Evolutionary conservation across 2,888 invertebrate genomes (phyloP), one percentile per base, ranked within the genome.

Genomic region (Acronicta psi): DNA sequence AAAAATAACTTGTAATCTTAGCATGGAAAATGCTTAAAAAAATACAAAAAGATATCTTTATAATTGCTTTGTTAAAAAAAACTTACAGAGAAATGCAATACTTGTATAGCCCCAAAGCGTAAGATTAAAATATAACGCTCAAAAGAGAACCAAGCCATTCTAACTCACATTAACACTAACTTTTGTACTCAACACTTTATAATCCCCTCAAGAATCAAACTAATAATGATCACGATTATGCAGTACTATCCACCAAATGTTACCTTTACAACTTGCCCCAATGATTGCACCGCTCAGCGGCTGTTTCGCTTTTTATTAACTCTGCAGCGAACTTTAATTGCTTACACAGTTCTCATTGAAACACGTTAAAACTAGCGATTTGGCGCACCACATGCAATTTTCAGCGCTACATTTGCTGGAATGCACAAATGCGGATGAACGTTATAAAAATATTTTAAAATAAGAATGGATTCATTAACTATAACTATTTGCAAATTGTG

Each of bases 321-420:
- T 62, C 50, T 44, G 49, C 58, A 72, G 55, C 61, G 17, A 72
- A 69, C 67, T 72, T 69, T 73, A 76, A 77, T 72, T 70, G 59
- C 67, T 65, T 56, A 61, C 56, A 61, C 40, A 67, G 73, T 57
- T 59, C 57, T 64, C 47, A 47, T 62, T 56, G 72, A 20, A 69
- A 59, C 59, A 61, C 61, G 60, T 64, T 64, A 69, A 70, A 75
- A 64, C 47, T 54, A 63, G 65, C 67, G 73, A 76, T 75, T 77
- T 76, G 76, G 76, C 75, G 76, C 69, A 53, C 53, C 49, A 51
- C 31, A 49, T 68, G 70, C 64, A 65, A 59, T 67, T 72, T 63
- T 63, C 64, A 69, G 51, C 42, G 59, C 72, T 57, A 66, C 54
- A 63, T 73, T 77, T 65, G 44, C 62, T 72, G 38, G 38, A 58